phyloP scores from a whole-genome alignment of 2,797 vertebrate genomes.

The Molothrus ater region DNA sequence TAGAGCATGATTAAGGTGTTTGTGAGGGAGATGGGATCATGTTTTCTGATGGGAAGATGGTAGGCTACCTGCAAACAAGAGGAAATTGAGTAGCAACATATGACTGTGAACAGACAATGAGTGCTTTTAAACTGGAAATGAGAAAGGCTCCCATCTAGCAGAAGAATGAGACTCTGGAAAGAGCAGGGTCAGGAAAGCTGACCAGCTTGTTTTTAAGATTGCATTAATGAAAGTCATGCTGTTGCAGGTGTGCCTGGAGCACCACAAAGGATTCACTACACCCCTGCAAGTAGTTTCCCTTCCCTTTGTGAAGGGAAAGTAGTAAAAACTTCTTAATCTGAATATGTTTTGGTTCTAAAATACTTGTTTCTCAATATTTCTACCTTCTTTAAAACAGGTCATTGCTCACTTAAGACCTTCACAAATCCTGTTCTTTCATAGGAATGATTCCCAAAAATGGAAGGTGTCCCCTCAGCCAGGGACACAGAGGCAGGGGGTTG shows the following conservation, averaged over 20 bases:
- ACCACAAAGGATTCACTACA: background rate
- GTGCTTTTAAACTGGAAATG: background rate
- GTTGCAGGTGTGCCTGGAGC: background rate
- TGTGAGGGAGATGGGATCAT: background rate
- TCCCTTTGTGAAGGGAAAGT: background rate
- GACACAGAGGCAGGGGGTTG: background rate
- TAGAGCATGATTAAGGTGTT: background rate
- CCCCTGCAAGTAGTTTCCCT: background rate
- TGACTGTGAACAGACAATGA: background rate
- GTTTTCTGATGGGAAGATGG: background rate
- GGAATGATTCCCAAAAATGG: background rate
- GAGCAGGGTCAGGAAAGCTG: background rate
- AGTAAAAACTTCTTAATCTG: background rate
- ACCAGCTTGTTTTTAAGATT: background rate
- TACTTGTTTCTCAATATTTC: background rate
- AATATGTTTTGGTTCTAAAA: background rate
- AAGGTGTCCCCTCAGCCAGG: background rate
- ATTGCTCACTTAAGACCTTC: background rate
- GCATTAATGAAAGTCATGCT: background rate
- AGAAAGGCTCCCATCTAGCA: background rate
- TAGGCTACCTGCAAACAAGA: background rate
- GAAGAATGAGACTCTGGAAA: background rate
- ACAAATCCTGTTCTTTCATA: background rate
- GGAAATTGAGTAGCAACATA: background rate
- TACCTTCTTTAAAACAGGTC: background rate